Conservation (phyloP, 1,140 invertebrate species). For the Drosophila sechellia region DNA sequence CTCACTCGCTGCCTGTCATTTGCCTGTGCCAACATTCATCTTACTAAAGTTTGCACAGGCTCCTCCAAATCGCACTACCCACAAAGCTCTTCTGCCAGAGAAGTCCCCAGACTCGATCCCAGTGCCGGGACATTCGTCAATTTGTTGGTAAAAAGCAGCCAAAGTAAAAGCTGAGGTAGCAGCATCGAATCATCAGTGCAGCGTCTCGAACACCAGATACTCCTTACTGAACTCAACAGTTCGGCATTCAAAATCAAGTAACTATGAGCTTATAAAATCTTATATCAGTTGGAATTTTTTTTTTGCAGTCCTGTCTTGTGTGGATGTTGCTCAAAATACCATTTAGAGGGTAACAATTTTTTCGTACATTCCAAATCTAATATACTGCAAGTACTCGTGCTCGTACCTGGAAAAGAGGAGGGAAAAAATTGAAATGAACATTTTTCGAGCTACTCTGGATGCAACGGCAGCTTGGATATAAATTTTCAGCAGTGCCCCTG, state of each 20-base stretch:
- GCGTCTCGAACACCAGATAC: no score
- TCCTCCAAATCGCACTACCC: constrained; percentile 6
- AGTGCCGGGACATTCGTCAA: constrained; percentile 70
- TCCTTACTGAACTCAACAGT: no score
- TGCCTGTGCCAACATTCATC: constrained; percentile 73
- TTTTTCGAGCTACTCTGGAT: constrained; percentile 48
- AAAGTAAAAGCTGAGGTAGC: no score
- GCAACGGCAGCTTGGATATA: constrained; percentile 62
- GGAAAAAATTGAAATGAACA: constrained; percentile 65
- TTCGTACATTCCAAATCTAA: background rate
- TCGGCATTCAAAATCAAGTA: no score
- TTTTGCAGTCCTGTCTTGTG: no score
- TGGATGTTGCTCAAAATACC: no score
- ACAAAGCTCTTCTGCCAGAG: constrained; percentile 1
- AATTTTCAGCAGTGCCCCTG: constrained; percentile 58
- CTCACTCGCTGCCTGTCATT: constrained; percentile 68
- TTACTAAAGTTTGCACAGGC: constrained; percentile 66
- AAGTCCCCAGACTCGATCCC: constrained; percentile 2
- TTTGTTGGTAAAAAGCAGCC: constrained; percentile 2
- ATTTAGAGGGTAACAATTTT: no score
- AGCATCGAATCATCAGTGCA: background rate
- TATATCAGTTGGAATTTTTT: no score
- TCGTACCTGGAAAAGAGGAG: constrained; percentile 16
- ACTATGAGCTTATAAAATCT: no score
- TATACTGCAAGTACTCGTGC: background rate